A percentile compares a stretch with the other conserved stretches of the same genome.
Evolutionary conservation across 2,113 vertebrate genomes (phyloP).

Genomic region (Bubo bubo): DNA sequence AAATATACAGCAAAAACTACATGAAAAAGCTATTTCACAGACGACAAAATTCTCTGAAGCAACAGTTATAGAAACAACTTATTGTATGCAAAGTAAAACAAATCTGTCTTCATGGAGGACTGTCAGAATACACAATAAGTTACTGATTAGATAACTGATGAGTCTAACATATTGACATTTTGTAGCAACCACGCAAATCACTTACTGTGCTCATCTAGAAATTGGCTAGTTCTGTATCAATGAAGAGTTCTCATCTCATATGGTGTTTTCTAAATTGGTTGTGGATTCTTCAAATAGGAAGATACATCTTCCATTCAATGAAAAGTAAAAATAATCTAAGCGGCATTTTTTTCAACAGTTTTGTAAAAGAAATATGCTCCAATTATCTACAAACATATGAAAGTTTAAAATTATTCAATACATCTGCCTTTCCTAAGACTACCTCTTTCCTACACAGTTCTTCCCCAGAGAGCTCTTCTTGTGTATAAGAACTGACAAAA

Average conservation of each 20-base stretch:
- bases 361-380: background rate
- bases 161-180: slow-evolving; percentile 32
- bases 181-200: slow-evolving; percentile 30
- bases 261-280: slow-evolving; percentile 40
- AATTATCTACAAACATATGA: background rate
- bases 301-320: background rate
- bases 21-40: slow-evolving; percentile 42
- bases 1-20: background rate
- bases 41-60: slow-evolving; percentile 28
- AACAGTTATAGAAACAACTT: slow-evolving; percentile 31
- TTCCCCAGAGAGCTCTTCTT: background rate
- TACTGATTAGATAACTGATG: slow-evolving; percentile 10
- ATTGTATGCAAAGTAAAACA: slow-evolving; percentile 53
- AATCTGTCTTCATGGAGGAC: slow-evolving; percentile 28
- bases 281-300: background rate
- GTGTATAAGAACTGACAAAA: background rate
- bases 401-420: background rate
- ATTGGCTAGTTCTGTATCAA: slow-evolving; percentile 12
- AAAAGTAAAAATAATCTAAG: slow-evolving; percentile 28
- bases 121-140: slow-evolving; percentile 41
- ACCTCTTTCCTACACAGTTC: background rate
- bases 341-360: background rate
- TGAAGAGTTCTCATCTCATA: slow-evolving; percentile 26
- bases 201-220: background rate
- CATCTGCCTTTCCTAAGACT: background rate